Base-by-base conservation (phyloP, 1,140 invertebrate species). In the Solenopsis invicta region DNA sequence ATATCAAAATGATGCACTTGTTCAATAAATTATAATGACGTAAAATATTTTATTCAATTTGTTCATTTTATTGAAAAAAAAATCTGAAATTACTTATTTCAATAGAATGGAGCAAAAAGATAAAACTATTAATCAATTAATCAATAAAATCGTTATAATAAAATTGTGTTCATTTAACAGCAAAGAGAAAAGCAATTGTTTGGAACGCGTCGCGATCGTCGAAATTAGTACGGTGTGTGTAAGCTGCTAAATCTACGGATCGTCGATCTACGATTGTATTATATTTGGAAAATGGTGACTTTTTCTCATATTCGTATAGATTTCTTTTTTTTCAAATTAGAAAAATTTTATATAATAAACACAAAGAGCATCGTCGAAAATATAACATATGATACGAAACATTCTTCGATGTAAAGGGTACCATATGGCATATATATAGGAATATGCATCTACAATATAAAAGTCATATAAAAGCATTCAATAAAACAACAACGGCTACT, bases 81-180 rank as follows among this genome's bases (percentile, higher is more conserved):
- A 21, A 66, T 66, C 64, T 0, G 4, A 45, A 67, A 67, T 67
- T 67, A 67, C n/a, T 67, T 67, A 67, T 48, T 67, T 67, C 37
- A 67, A 89, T 37, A 62, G 5, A 89, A 76, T 52, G 54, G 80
- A 77, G 80, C 59, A 13, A 72, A 76, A 89, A 89, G 9, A 50
- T 75, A 75, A 75, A 75, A 75, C 13, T 59, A 59, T 45, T 12
- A 8, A 6, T 56, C 2, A 37, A 74, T 74, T 37, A 56, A 54
- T 74, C 5, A 74, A 74, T 29, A 75, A 89, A 69, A 82, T 21
- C 12, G 66, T 59, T 71, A 18, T 12, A 45, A 74, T 59, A 48
- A 72, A 81, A 82, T 56, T 29, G 52, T 56, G 45, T 84, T 50
- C 1, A n/a, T 21, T 61, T 59, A 34, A 29, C 29, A 21, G 67